These are phyloP conservation scores for Gyps fulvus DNA, from an alignment of 2,113 vertebrate genomes.

Conservation along the genomic window DNA sequence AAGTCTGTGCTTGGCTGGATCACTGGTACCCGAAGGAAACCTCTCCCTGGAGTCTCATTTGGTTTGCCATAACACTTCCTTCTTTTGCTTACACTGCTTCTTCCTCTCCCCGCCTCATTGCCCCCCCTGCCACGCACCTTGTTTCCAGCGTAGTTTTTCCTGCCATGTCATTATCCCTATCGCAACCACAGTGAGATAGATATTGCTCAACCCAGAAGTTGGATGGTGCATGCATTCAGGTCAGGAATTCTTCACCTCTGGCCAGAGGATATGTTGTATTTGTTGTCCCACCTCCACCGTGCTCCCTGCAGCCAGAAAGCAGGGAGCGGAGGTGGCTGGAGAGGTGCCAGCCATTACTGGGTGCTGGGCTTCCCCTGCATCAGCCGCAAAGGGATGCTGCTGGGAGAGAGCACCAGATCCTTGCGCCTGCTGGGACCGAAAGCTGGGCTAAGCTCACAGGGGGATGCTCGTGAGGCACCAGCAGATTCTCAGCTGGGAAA, in stretches of 20 bases:
- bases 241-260: neutral
- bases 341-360: neutral
- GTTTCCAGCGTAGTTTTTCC: neutral
- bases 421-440: rapidly evolving
- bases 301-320: neutral
- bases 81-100: neutral
- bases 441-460: neutral
- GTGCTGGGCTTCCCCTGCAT: neutral
- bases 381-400: neutral
- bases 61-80: neutral
- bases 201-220: neutral
- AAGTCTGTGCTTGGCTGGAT: neutral
- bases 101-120: neutral
- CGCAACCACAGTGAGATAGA: rapidly evolving
- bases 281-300: rapidly evolving
- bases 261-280: neutral
- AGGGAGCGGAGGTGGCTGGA: neutral
- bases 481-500: neutral
- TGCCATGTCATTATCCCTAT: rapidly evolving
- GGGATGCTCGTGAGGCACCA: neutral
- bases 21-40: neutral
- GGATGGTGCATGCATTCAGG: rapidly evolving
- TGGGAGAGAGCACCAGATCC: rapidly evolving
- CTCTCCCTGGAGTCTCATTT: neutral
- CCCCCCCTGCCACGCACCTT: rapidly evolving